Evolutionary conservation across 1,140 invertebrate species (phyloP).

Genomic region (Platorchestia sp.): DNA sequence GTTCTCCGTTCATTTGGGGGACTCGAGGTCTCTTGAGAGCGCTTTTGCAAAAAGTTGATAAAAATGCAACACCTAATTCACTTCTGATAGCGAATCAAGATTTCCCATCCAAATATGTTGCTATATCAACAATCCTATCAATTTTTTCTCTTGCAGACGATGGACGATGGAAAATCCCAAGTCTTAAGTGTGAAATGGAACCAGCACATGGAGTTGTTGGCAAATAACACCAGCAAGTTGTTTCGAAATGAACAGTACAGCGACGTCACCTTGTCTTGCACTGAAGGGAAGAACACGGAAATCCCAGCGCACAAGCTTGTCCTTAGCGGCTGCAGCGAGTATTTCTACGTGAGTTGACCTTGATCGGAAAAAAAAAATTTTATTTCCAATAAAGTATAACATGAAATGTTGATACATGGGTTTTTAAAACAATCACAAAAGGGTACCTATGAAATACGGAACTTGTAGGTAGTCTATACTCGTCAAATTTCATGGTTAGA

Average conservation of each 20-base stretch:
- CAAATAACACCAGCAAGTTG: neutral
- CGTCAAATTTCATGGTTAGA: no score
- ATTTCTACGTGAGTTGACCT: slow-evolving; percentile 75
- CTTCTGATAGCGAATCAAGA: neutral
- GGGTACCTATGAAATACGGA: no score
- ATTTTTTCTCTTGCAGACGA: slow-evolving; percentile 12
- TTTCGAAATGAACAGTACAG: neutral
- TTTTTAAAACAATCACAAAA: no score
- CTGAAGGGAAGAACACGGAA: neutral
- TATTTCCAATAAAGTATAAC: no score
- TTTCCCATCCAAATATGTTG: neutral
- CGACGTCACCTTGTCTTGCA: neutral
- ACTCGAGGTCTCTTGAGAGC: neutral
- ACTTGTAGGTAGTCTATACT: no score
- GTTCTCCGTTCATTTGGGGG: neutral
- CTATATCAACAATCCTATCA: neutral
- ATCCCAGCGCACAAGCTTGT: slow-evolving; percentile 90
- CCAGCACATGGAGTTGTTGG: neutral
- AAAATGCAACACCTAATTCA: neutral
- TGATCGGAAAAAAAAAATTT: no score
- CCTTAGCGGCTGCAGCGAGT: slow-evolving; percentile 91
- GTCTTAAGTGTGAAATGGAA: neutral
- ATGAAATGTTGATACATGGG: no score
- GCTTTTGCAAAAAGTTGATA: neutral
- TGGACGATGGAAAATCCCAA: neutral